Conservation (phyloP, 2,113 vertebrate genomes). For the Eleginops maclovinus region DNA sequence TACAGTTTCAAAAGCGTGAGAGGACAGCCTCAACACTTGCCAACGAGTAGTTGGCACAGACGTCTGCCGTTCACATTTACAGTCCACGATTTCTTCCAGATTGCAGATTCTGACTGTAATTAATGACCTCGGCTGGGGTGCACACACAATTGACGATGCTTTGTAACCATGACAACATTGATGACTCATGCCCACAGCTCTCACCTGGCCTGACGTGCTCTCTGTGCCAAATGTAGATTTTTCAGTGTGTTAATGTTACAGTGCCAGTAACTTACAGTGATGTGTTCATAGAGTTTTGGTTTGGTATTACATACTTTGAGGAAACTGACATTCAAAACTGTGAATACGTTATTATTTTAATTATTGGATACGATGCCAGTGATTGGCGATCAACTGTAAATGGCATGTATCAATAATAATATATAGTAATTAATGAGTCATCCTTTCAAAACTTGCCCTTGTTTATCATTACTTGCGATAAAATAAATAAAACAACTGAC, state of each 20-base stretch:
- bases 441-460: background rate
- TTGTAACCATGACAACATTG: constrained; percentile 32
- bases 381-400: background rate
- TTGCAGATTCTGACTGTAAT: constrained; percentile 36
- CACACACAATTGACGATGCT: constrained; percentile 57
- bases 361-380: background rate
- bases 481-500: no score
- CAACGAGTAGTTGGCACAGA: constrained; percentile 18
- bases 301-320: background rate
- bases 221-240: constrained; percentile 31
- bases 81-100: constrained; percentile 18
- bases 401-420: background rate
- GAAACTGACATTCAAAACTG: background rate
- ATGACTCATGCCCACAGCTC: constrained; percentile 45
- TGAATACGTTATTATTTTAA: background rate
- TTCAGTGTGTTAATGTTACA: background rate
- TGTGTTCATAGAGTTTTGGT: background rate
- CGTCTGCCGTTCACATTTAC: constrained; percentile 9
- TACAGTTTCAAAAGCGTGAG: no score
- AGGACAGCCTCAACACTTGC: background rate
- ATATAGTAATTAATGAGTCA: background rate
- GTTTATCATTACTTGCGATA: background rate
- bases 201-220: constrained; percentile 53
- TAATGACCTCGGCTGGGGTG: constrained; percentile 41
- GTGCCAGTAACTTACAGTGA: background rate